Percentiles rank a stretch among this genome's conserved stretches.
These are phyloP conservation scores for Drosophila gaucha DNA, from an alignment of 2,888 invertebrate species.

Conservation along the genomic window DNA sequence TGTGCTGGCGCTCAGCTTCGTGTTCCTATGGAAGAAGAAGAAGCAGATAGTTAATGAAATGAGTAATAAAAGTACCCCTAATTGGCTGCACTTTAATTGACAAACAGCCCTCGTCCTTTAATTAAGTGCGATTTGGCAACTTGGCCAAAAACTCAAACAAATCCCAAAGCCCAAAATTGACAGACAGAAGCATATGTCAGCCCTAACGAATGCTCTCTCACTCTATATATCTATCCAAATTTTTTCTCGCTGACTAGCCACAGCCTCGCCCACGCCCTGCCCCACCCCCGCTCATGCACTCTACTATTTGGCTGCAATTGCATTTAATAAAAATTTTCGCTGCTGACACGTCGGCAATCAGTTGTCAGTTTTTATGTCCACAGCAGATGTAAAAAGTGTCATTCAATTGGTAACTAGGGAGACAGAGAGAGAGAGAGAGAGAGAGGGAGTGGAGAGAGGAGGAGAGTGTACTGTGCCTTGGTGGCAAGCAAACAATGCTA, in stretches of 20 bases:
- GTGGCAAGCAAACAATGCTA: conserved; percentile 28
- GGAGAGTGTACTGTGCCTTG: not conserved
- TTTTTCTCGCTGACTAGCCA: conserved; percentile 12
- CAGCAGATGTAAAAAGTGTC: conserved; percentile 50
- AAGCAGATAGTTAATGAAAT: not conserved
- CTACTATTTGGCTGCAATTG: conserved; percentile 50
- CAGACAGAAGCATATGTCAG: conserved; percentile 6
- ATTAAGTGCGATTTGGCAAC: conserved; percentile 68
- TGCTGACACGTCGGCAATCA: conserved; percentile 74
- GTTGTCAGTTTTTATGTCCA: conserved; percentile 69
- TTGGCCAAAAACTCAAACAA: conserved; percentile 56
- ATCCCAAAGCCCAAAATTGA: conserved; percentile 59
- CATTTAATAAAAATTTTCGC: conserved; percentile 68
- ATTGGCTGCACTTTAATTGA: conserved; percentile 18
- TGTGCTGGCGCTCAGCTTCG: conserved; percentile 89
- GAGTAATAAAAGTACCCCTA: conserved; percentile 19
- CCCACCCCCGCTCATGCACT: not conserved
- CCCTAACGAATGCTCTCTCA: conserved; percentile 7
- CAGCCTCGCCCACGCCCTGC: not conserved
- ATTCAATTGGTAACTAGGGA: conserved; percentile 25
- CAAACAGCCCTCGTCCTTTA: conserved; percentile 34
- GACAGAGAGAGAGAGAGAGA: not conserved
- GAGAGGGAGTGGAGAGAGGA: not conserved
- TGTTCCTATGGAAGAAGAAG: conserved; percentile 86
- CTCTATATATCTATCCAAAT: not conserved